Base-by-base conservation (phyloP, 2,113 vertebrate species). In the Pomatostomus ruficeps region DNA sequence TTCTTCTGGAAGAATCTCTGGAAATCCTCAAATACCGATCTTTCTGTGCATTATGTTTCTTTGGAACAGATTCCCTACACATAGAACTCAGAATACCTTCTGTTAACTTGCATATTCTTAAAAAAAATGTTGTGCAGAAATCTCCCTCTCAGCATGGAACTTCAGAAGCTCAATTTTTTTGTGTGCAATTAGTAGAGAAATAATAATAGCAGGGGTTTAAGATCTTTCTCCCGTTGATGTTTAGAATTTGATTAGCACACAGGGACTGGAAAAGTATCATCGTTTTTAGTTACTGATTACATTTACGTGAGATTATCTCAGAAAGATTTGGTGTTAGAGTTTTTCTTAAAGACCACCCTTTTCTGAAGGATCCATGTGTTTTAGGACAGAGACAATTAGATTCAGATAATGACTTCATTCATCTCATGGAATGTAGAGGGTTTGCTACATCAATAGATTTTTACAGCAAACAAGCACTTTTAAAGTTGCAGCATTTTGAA, bases 401-500 rank as follows among this genome's bases (percentile, higher is more conserved):
- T 66, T 82, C 70, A 85, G 54, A 48, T 70, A 33, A 54, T 46
- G 35, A 23, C 67, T 95, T 86, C 54, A 55, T 91, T 93, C 5
- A 33, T 82, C 67, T 70, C 59, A 20, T 11, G 2, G 35, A 93
- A 59, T 31, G 54, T 33, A 65, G 40, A 66, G n/a, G n/a, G 15
- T 66, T 91, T 94, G 52, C 43, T 84, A 21, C 68, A 59, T 79
- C 73, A 83, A 62, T 91, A 81, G 38, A 79, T 83, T 96, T 85
- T 94, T 80, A 73, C 46, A 63, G 35, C 66, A 89, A 94, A 91
- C 62, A 96, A 75, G 48, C 22, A 28, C 46, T 85, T 85, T 55
- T 54, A 92, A 92, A 63, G 67, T 79, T 68, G 22, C 38, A 58
- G 73, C 35, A 93, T 96, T 96, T 96, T 3, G 10, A 95, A 67